These are phyloP conservation scores for Choristoneura fumiferana DNA, from an alignment of 1,140 invertebrate species.

Conservation along the genomic window DNA sequence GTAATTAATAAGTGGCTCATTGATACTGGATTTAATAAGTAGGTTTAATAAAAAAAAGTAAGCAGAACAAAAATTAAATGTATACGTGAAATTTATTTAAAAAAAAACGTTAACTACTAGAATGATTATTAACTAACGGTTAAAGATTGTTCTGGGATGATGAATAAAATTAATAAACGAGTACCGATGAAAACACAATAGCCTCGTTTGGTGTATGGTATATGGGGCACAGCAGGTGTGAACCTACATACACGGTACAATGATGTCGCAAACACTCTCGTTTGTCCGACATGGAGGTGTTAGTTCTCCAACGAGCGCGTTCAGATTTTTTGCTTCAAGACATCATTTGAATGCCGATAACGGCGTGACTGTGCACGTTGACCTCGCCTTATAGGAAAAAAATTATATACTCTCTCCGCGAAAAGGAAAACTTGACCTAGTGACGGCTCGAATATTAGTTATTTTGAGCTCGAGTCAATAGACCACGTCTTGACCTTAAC, in stretches of 20 bases:
- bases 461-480: slow-evolving; percentile 33
- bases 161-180: slow-evolving; percentile 28
- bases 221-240: slow-evolving; percentile 43
- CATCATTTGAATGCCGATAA: slow-evolving; percentile 56
- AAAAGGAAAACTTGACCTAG: slow-evolving; percentile 44
- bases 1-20: background rate
- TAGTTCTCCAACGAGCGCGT: slow-evolving; percentile 40
- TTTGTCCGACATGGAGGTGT: slow-evolving; percentile 45
- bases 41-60: no score
- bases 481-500: slow-evolving; percentile 40
- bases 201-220: slow-evolving; percentile 24
- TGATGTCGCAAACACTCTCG: slow-evolving; percentile 47
- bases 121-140: no score
- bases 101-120: background rate
- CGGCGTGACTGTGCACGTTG: slow-evolving; percentile 43
- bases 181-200: slow-evolving; percentile 37
- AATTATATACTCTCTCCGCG: slow-evolving; percentile 45
- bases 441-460: slow-evolving; percentile 8
- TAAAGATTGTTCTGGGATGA: slow-evolving; percentile 4
- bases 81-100: background rate
- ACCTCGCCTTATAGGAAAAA: slow-evolving; percentile 43
- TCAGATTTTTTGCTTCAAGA: slow-evolving; percentile 44
- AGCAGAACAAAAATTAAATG: background rate
- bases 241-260: slow-evolving; percentile 24
- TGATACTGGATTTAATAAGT: no score